Conservation (phyloP, 2,797 vertebrate species). For the Lacerta viridis region DNA sequence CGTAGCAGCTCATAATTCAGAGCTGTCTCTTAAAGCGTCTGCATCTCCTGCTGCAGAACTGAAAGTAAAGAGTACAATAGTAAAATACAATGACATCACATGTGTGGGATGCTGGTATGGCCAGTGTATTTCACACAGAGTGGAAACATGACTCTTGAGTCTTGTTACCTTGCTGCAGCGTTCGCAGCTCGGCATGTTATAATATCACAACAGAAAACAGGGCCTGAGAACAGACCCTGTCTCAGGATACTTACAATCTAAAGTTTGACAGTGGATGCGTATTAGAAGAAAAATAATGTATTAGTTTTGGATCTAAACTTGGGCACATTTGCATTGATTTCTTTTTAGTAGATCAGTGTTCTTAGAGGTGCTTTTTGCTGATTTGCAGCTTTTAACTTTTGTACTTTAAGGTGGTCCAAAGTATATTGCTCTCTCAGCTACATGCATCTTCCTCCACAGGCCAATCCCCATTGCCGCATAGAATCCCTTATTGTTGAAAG, state of each 20-base stretch:
- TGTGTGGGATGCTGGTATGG: too few relatives aligned
- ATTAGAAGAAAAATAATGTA: neutral
- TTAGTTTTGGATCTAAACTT: neutral
- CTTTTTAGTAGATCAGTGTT: neutral
- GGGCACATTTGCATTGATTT: neutral
- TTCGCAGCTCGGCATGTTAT: too few relatives aligned
- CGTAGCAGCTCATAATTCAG: too few relatives aligned
- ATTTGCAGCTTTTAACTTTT: neutral
- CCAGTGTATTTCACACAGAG: too few relatives aligned
- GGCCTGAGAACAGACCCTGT: neutral
- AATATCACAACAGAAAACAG: too few relatives aligned
- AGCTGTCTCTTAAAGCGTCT: too few relatives aligned
- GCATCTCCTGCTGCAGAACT: too few relatives aligned
- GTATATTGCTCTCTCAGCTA: neutral
- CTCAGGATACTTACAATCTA: neutral
- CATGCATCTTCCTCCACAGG: neutral
- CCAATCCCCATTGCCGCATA: neutral
- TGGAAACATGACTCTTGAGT: too few relatives aligned
- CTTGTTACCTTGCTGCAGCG: too few relatives aligned
- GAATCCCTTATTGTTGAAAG: neutral
- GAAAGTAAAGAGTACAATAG: too few relatives aligned
- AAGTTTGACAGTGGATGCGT: neutral
- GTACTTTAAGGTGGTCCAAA: neutral
- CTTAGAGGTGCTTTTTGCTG: neutral
- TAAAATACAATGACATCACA: too few relatives aligned